These are phyloP conservation scores for Amphipoea oculea DNA, from an alignment of 2,888 invertebrate species.

Conservation along the genomic window DNA sequence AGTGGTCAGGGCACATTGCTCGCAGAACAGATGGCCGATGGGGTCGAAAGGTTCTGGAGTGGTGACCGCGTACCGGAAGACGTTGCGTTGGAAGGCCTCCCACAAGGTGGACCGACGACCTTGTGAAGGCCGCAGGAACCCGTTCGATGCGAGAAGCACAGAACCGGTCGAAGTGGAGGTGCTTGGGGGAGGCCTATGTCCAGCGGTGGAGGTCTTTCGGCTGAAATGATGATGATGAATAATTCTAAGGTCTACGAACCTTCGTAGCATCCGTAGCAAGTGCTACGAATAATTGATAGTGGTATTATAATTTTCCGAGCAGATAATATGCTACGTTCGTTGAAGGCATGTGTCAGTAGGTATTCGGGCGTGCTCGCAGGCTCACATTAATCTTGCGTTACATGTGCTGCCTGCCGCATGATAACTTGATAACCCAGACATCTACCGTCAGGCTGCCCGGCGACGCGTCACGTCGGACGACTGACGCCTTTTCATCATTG, in stretches of 20 bases:
- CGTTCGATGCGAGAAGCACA: no score
- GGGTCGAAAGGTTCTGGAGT: no score
- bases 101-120: no score
- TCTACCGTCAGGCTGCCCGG: constrained; percentile 30
- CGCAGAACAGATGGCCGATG: no score
- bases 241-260: not conserved
- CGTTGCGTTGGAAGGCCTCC: no score
- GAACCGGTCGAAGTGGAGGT: no score
- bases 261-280: not conserved
- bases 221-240: no score
- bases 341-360: constrained; percentile 65
- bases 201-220: no score
- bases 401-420: constrained; percentile 68
- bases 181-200: no score
- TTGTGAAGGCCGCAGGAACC: no score
- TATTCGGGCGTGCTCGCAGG: constrained; percentile 43
- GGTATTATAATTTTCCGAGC: constrained; percentile 1
- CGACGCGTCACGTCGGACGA: not conserved
- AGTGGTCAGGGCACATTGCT: no score
- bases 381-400: constrained; percentile 72
- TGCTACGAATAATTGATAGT: not conserved
- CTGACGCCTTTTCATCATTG: constrained; percentile 13
- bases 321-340: constrained; percentile 39
- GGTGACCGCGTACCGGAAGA: no score
- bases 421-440: constrained; percentile 69